Conservation (phyloP, 92 coral and sea anemone species). For the Actinernus sp. region DNA sequence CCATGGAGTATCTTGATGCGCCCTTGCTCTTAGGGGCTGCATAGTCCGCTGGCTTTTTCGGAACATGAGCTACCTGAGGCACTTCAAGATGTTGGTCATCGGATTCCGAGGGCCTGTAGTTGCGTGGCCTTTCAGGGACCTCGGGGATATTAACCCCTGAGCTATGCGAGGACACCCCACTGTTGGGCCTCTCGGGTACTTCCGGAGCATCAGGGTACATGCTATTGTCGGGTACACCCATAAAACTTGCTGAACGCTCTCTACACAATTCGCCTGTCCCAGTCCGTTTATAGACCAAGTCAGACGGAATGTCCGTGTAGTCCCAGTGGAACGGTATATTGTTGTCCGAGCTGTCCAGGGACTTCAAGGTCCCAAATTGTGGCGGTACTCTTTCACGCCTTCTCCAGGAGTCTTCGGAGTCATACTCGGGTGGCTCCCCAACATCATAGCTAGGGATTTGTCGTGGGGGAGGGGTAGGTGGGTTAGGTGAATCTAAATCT, state of each 20-base stretch:
- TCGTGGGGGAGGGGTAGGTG: slow-evolving; percentile 99
- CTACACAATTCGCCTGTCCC: slow-evolving; percentile 42
- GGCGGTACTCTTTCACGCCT: slow-evolving; percentile 66
- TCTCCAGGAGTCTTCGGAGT: slow-evolving; percentile 91
- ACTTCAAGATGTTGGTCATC: slow-evolving; percentile 76
- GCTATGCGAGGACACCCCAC: slow-evolving; percentile 77
- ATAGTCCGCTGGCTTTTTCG: slow-evolving; percentile 82
- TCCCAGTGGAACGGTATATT: slow-evolving; percentile 92
- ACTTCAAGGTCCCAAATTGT: slow-evolving; percentile 60
- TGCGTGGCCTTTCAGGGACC: slow-evolving; percentile 86
- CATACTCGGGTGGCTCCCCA: slow-evolving; percentile 84
- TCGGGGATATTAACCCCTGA: slow-evolving; percentile 76
- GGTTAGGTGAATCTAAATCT: slow-evolving; percentile 76
- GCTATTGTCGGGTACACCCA: slow-evolving; percentile 66
- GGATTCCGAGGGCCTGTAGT: slow-evolving; percentile 78
- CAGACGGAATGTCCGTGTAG: slow-evolving; percentile 89
- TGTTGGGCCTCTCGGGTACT: slow-evolving; percentile 73
- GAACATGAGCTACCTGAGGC: slow-evolving; percentile 75
- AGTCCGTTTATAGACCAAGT: slow-evolving; percentile 63
- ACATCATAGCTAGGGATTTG: slow-evolving; percentile 66
- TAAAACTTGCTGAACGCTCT: slow-evolving; percentile 78
- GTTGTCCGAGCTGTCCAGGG: slow-evolving; percentile 72
- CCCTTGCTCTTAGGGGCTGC: slow-evolving; percentile 60
- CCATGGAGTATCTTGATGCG: slow-evolving; percentile 85
- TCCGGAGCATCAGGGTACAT: slow-evolving; percentile 57